These are phyloP conservation scores for Geophilus truncorum DNA, from an alignment of 2,888 invertebrate genomes.

Conservation along the genomic window DNA sequence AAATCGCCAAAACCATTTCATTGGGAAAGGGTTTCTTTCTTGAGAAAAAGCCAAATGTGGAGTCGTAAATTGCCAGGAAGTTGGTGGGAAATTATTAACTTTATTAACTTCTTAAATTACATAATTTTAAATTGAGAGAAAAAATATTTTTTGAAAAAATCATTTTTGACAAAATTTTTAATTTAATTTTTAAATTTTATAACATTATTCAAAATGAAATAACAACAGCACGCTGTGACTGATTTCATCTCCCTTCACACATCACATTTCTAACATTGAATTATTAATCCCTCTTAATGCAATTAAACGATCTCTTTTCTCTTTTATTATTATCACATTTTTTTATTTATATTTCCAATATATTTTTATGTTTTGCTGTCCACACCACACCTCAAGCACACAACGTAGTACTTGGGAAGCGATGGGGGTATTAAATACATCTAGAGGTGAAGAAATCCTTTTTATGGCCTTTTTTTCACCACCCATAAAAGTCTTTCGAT, in stretches of 20 bases:
- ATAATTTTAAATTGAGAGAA: no score
- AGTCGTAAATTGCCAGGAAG: neutral
- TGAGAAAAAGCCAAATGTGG: neutral
- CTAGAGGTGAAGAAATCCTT: conserved; percentile 21
- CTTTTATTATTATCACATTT: neutral
- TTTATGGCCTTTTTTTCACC: neutral
- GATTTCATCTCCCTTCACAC: neutral
- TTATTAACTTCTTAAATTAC: neutral
- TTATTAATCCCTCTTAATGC: neutral
- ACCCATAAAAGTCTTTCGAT: neutral
- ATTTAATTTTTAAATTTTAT: no score
- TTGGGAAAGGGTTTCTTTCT: conserved; percentile 13
- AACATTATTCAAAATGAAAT: neutral
- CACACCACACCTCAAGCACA: neutral
- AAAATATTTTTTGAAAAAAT: no score
- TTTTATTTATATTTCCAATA: neutral
- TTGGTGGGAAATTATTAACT: neutral
- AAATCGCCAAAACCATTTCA: conserved; percentile 25
- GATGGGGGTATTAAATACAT: conserved; percentile 7
- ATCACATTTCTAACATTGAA: neutral
- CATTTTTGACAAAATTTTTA: no score
- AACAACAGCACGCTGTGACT: neutral
- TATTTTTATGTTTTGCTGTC: neutral
- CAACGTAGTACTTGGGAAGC: neutral
- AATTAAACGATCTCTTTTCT: neutral